These are phyloP conservation scores for Tetraneura akinire DNA, from an alignment of 1,140 invertebrate genomes.

Conservation along the genomic window DNA sequence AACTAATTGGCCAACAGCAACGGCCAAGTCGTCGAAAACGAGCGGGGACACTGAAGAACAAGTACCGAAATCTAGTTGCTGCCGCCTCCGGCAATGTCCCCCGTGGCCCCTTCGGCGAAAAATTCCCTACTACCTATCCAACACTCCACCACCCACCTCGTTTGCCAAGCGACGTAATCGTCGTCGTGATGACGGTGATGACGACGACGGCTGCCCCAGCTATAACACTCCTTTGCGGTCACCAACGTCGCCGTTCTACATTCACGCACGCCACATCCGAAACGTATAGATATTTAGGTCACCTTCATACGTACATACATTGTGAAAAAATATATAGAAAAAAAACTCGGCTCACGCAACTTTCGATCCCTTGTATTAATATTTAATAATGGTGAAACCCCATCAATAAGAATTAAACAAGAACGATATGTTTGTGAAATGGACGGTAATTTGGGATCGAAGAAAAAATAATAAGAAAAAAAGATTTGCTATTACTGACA, in stretches of 20 bases:
- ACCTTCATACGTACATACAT: conserved; percentile 12
- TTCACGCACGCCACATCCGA: conserved; percentile 24
- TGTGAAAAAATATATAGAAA: not conserved
- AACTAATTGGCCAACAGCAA: conserved; percentile 21
- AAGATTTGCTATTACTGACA: not conserved
- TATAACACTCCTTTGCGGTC: conserved; percentile 7
- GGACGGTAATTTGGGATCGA: not conserved
- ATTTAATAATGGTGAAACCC: too few species aligned
- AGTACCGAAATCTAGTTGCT: conserved; percentile 17
- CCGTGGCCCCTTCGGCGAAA: conserved; percentile 23
- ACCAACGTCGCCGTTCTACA: not conserved
- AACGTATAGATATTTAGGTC: conserved; percentile 37
- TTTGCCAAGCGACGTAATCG: conserved; percentile 1
- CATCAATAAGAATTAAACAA: too few species aligned
- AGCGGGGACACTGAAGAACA: not conserved
- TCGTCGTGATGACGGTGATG: not conserved
- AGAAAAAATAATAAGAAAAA: not conserved
- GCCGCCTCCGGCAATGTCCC: conserved; percentile 9
- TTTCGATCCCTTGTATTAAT: not conserved
- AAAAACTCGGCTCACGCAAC: not conserved
- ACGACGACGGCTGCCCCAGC: not conserved
- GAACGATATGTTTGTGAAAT: too few species aligned
- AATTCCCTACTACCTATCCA: conserved; percentile 7
- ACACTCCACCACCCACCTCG: not conserved
- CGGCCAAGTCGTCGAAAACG: not conserved